A percentile compares a stretch with the other conserved stretches of the same genome.
phyloP scores from a whole-genome alignment of 2,888 invertebrate genomes.

The Chrysotoxum bicinctum region DNA sequence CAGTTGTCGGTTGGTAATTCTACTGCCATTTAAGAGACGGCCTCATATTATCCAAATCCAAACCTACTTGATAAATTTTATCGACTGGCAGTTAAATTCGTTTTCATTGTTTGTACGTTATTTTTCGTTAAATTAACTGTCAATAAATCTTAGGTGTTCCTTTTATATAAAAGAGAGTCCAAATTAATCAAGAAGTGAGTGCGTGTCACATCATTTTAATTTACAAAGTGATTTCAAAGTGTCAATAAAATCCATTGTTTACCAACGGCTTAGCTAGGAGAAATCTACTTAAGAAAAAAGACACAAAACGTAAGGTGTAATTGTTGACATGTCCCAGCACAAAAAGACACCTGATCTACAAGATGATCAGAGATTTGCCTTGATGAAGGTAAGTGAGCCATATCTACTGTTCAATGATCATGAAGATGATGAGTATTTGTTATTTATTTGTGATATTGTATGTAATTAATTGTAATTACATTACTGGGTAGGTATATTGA shows the following conservation, averaged over 20 bases:
- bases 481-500: no score
- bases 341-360: constrained; percentile 71
- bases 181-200: background rate
- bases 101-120: background rate
- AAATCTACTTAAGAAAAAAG: constrained; percentile 24
- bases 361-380: constrained; percentile 88
- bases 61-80: background rate
- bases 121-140: background rate
- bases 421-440: background rate
- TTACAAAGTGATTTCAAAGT: background rate
- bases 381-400: constrained; percentile 87
- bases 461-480: background rate
- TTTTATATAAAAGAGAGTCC: constrained; percentile 2
- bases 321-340: constrained; percentile 45
- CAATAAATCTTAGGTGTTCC: constrained; percentile 8
- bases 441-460: background rate
- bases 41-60: background rate
- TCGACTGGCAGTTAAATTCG: background rate
- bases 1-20: constrained; percentile 20
- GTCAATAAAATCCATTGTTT: constrained; percentile 28
- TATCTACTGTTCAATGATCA: background rate
- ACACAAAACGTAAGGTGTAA: constrained; percentile 11
- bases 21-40: background rate
- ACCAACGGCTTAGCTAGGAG: constrained; percentile 21
- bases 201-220: background rate